A percentile compares a stretch with the other conserved stretches of the same genome.
Evolutionary conservation across 2,888 invertebrate genomes (phyloP).

Genomic region (Mantis religiosa): DNA sequence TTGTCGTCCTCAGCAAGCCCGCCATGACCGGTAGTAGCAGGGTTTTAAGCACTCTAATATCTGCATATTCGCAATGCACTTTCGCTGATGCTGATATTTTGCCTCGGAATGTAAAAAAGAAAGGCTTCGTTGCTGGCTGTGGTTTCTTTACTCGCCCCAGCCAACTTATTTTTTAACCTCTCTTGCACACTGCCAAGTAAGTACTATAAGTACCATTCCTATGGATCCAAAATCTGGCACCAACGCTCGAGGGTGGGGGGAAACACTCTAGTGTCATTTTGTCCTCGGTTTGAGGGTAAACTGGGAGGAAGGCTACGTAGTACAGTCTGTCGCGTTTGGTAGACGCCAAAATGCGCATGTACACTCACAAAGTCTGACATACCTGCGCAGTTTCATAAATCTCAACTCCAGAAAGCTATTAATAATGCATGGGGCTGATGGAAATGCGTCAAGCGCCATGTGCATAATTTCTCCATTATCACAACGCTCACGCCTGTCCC

Average conservation of each 20-base stretch:
- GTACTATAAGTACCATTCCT: neutral
- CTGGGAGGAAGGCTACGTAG: neutral
- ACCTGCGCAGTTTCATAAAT: constrained; percentile 16
- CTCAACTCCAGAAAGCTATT: constrained; percentile 18
- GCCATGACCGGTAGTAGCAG: too few relatives aligned
- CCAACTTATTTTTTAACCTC: neutral
- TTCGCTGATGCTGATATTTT: neutral
- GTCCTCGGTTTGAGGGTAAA: neutral
- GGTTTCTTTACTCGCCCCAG: neutral
- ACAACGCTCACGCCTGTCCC: neutral
- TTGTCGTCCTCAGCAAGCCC: too few relatives aligned
- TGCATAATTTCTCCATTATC: constrained; percentile 27
- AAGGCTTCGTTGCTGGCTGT: neutral
- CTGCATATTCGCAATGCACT: neutral
- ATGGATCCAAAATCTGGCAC: neutral
- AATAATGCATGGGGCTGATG: constrained; percentile 21
- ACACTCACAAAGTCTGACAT: neutral
- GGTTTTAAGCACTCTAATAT: too few relatives aligned
- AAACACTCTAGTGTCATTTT: neutral
- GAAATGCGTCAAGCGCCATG: constrained; percentile 12
- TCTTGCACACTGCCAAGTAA: neutral
- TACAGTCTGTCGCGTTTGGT: neutral
- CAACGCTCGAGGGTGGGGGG: neutral
- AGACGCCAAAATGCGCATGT: neutral
- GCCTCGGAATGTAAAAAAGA: neutral